Conservation (phyloP, 2,888 invertebrate genomes). For the Dorcus hopei region DNA sequence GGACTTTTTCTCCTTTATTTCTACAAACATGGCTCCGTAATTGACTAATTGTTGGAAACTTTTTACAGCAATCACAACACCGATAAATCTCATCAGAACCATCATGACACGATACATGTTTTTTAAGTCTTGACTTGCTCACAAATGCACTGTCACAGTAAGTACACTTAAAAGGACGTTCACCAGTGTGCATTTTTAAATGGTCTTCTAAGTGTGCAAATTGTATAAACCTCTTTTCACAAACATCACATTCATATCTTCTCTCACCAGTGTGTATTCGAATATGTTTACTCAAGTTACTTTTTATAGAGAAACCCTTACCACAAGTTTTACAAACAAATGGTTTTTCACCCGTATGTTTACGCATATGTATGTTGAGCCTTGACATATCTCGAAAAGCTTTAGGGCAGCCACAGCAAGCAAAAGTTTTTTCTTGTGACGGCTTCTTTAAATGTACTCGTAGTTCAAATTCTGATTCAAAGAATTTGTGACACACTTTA, state of each 20-base stretch:
- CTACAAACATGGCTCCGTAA: slow-evolving; percentile 34
- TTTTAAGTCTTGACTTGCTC: slow-evolving; percentile 38
- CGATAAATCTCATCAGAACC: slow-evolving; percentile 5
- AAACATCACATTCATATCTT: slow-evolving; percentile 39
- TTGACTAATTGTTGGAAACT: slow-evolving; percentile 37
- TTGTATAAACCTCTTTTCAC: slow-evolving; percentile 41
- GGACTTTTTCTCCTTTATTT: slow-evolving; percentile 32
- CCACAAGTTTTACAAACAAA: slow-evolving; percentile 38
- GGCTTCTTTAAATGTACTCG: slow-evolving; percentile 32
- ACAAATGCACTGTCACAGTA: slow-evolving; percentile 41
- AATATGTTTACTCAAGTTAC: slow-evolving; percentile 44
- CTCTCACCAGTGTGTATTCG: slow-evolving; percentile 38
- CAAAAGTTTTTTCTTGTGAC: slow-evolving; percentile 30
- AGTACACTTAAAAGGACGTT: slow-evolving; percentile 39
- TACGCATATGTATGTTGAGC: slow-evolving; percentile 39
- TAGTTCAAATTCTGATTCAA: slow-evolving; percentile 28
- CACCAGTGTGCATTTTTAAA: slow-evolving; percentile 40
- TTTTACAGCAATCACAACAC: slow-evolving; percentile 19
- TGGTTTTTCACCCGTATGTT: slow-evolving; percentile 45
- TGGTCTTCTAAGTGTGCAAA: slow-evolving; percentile 44
- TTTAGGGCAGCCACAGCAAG: slow-evolving; percentile 42
- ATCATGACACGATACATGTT: slow-evolving; percentile 38
- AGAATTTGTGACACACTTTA: slow-evolving; percentile 35
- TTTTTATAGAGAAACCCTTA: slow-evolving; percentile 44
- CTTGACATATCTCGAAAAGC: slow-evolving; percentile 41